Evolutionary conservation across 2,113 vertebrate species (phyloP), one percentile per base, ranked within the genome.

Genomic region (Puffinus mauretanicus): DNA sequence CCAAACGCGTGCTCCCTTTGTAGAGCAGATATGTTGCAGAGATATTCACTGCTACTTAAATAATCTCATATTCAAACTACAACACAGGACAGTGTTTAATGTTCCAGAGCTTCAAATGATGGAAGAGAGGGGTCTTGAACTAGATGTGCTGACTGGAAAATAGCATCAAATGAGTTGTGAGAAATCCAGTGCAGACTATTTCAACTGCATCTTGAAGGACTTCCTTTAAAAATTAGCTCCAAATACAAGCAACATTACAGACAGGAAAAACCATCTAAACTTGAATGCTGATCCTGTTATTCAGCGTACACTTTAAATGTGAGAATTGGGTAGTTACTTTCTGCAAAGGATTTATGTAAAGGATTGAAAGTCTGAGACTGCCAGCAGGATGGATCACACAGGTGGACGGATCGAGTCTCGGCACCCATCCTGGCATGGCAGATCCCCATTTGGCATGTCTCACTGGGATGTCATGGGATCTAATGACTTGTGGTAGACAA

Each of bases 31-130:
- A 93, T 51, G 73, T 95, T 82, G 91, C 82, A 34, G 30, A 96
- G 93, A 91, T 95, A 94, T 61, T 96, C 49, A 16, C 30, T 62
- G 70, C 73, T 89, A 38, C 32, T 85, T 57, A 87, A 95, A 81
- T 89, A 79, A 97, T 89, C 86, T 93, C 51, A 22, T 49, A 82
- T 95, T 95, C 81, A 57, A 90, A 61, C 91, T 95, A 93, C 91
- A 96, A 82, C 93, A 90, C 70, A 62, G 79, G 80, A 61, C 52
- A 40, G 81, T 47, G 89, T 95, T 96, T 97, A 85, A 95, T 91
- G 91, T 95, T 93, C 88, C 89, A 94, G 86, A 84, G 89, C 86
- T 91, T 94, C 95, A 88, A 94, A 88, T 79, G 80, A 57, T 86
- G 94, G 77, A 94, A 88, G 47, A 94, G 86, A 93, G 52, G 51